A percentile compares a stretch with the other conserved stretches of the same genome.
Conservation (phyloP, 1,140 invertebrate species). For the Physella acuta region DNA sequence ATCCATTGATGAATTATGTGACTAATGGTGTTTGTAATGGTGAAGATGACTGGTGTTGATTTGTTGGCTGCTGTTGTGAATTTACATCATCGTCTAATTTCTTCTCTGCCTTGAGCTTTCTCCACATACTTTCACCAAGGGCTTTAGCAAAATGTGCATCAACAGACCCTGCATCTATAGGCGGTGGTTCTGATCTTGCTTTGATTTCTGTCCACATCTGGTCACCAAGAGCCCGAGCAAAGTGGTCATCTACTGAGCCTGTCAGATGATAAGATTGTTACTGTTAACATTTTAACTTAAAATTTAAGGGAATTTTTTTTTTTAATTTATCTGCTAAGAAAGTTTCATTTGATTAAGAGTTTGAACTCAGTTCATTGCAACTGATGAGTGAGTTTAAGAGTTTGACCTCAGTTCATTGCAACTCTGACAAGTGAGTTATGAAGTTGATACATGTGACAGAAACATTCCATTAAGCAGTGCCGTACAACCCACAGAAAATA, state of each 20-base stretch:
- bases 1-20: too few species aligned
- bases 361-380: too few species aligned
- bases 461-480: too few species aligned
- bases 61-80: not conserved
- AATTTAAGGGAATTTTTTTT: too few species aligned
- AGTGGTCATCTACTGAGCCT: constrained; percentile 59
- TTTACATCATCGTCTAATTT: constrained; percentile 24
- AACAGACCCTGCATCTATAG: constrained; percentile 63
- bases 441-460: too few species aligned
- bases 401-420: too few species aligned
- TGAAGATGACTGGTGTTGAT: not conserved
- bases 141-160: constrained; percentile 97
- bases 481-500: too few species aligned
- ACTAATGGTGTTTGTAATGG: constrained; percentile 2
- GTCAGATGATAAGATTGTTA: constrained; percentile 39
- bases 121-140: constrained; percentile 89
- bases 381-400: too few species aligned
- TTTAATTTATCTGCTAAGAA: too few species aligned
- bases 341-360: too few species aligned
- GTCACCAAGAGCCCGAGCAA: constrained; percentile 55
- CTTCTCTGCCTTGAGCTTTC: constrained; percentile 68
- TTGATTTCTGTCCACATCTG: constrained; percentile 55
- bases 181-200: constrained; percentile 43
- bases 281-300: too few species aligned
- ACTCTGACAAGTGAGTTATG: too few species aligned